A percentile compares a stretch with the other conserved stretches of the same genome.
phyloP scores from a whole-genome alignment of 2,797 vertebrate species.

The Peromyscus attwateri region DNA sequence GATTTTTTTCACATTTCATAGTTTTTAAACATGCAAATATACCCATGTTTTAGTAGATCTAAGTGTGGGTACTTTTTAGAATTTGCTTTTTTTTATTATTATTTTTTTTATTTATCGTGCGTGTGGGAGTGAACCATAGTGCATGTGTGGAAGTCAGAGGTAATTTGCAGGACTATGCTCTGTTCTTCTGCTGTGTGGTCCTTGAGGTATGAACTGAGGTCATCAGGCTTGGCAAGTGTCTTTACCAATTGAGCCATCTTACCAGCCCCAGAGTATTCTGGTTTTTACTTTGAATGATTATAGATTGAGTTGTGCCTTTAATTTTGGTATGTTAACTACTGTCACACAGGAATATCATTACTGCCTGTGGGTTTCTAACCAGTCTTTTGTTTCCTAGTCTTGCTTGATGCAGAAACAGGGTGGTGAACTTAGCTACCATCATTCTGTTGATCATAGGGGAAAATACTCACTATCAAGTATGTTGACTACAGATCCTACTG shows the following conservation, averaged over 20 bases:
- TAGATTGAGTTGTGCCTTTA: conserved; percentile 36
- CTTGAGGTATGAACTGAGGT: not conserved
- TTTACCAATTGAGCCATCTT: not conserved
- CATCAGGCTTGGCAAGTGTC: not conserved
- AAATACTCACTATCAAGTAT: conserved; percentile 1
- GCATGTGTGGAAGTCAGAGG: not conserved
- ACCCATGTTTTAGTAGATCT: not conserved
- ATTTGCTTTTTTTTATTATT: not conserved
- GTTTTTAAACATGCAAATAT: not conserved
- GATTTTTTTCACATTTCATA: not conserved
- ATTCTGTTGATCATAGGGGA: not conserved
- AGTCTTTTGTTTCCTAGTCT: not conserved
- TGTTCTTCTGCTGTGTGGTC: not conserved
- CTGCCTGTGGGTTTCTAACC: not conserved
- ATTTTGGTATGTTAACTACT: not conserved
- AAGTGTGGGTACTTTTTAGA: not conserved
- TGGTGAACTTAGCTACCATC: not conserved
- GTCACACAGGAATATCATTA: not conserved
- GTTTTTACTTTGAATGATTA: conserved; percentile 28
- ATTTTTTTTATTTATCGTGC: not conserved
- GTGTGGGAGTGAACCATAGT: not conserved
- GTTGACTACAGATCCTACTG: not conserved
- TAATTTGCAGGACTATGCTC: not conserved
- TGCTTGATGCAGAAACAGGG: not conserved
- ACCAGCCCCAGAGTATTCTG: not conserved